Evolutionary conservation across 2,888 invertebrate species (phyloP), one percentile per base, ranked within the genome.

Genomic region (Noctua comes): DNA sequence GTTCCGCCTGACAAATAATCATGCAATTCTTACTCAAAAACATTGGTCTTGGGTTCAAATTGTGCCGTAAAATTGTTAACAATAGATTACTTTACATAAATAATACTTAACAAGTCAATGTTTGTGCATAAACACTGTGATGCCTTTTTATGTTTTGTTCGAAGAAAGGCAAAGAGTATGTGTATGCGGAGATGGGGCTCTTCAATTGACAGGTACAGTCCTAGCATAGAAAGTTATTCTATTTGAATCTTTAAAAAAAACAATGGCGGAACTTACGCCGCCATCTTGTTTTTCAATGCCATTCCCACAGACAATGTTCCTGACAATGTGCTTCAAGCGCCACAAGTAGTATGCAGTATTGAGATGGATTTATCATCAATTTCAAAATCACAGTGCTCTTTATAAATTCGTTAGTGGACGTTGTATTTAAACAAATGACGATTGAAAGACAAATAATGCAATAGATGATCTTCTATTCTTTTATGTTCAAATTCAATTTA

Each of bases 21-120:
- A 78, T 68, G 73, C 43, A 71, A 83, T 86, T 70, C 73, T 75
- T 84, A 70, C 70, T 24, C 73, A 59, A 76, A 83, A 79, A 73
- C 86, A 83, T 76, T 83, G 86, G 48, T 64, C 75, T 68, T 68
- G 73, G 59, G 66, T 82, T 64, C 66, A 79, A 66, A 76, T 76
- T 59, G 48, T 79, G 66, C 84, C 88, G 80, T 89, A 87, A 88
- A 88, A 88, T 79, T 69, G 77, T 70, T 79, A 68, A 88, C 88
- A 89, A 88, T 87, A 79, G 82, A 83, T 86, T 79, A 84, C 87
- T 89, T 89, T 77, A 84, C 86, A 88, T 89, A 89, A 88, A 89
- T 86, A 83, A 86, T 71, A 80, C 80, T 83, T 79, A 86, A 88
- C 79, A 82, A 80, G 82, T 80, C 76, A 77, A 83, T 79, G 88